Base-by-base conservation (phyloP, 2,113 vertebrate genomes). In the Zootoca vivipara region DNA sequence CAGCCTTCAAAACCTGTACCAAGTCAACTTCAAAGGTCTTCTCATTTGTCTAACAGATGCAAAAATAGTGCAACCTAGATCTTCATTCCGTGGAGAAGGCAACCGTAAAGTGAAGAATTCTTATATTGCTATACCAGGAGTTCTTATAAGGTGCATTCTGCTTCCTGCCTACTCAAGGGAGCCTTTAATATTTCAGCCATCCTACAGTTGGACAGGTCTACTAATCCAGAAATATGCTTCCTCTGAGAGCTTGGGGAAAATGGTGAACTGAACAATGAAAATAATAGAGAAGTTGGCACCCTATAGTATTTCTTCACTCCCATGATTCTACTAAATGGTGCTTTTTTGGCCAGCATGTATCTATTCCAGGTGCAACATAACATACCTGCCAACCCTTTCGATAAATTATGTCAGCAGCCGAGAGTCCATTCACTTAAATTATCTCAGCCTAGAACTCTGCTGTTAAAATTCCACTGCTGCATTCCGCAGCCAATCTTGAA, bases 391-490 rank as follows among this genome's bases (percentile, higher is more conserved):
- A 87, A 30, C 64, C 28, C 24, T 69, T 72, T 65, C 78, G 85
- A 22, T 87, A 87, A 91, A 90, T 92, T 69, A 90, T 80, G 85
- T 93, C 90, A 94, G 88, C 22, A 91, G 75, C 64, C 74, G 89
- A 94, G 91, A n/a, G 87, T 74, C 86, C 89, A 92, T 90, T 92
- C 93, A 91, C 78, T 89, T 89, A 92, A 93, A 94, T 93, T 94
- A 94, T 65, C 10, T 94, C 92, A 90, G 83, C 64, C 79, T 3
- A 85, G 93, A 94, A 94, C 89, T 78, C n/a, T 78, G 26, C 78
- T 92, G 83, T 91, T 94, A 81, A 94, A 87, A 93, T 95, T 88
- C 42, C 22, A 62, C 7, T 87, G 64, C 35, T 72, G 2, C 0
- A 1, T 64, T 95, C 90, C 87, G 87, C 35, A 89, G 90, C 28